Base-by-base conservation (phyloP, 1,140 invertebrate genomes). In the Hypothenemus hampei region DNA sequence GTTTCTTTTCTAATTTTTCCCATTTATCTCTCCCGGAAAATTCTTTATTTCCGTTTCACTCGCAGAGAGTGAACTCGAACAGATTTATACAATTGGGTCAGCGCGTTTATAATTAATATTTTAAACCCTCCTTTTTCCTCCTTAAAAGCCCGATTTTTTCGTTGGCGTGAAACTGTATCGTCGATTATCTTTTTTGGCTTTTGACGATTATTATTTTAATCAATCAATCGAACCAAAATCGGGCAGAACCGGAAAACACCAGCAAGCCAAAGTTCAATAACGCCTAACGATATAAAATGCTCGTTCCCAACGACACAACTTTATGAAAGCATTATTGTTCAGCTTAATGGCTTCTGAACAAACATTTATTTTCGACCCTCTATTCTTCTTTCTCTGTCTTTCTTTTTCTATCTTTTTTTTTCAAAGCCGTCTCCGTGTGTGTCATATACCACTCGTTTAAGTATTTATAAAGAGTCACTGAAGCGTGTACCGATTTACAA, bases 261-360 rank as follows among this genome's bases (percentile, higher is more conserved):
- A 29, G 24, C 24, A 45, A 45, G 13, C 10, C 43, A 45, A 29
- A 45, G 43, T 26, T 24, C 24, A 45, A 41, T 41, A 41, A 41
- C 39, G 20, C 22, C 16, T 19, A 41, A 41, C 39, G 43, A 45
- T 18, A 45, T 31, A n/a, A 31, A 45, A 45, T 31, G 23, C 26
- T 45, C 43, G 16, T 45, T 45, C 23, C 43, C 43, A 45, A 45
- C 43, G 26, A 29, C 22, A 11, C 22, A 26, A 45, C 43, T 45
- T 45, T 48, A 48, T 37, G 36, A 50, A 50, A 40, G 47, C 36
- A 33, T 39, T 40, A 37, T 50, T 50, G 47, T 50, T 50, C 36
- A 36, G 13, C 47, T 50, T 50, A 50, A 50, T 50, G 36, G 47
- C 23, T 19, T 18, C 47, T 29, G 36, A 50, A 40, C 47, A 50